Evolutionary conservation across 2,888 invertebrate species (phyloP), one percentile per base, ranked within the genome.

Genomic region (Lucinisca nassula): DNA sequence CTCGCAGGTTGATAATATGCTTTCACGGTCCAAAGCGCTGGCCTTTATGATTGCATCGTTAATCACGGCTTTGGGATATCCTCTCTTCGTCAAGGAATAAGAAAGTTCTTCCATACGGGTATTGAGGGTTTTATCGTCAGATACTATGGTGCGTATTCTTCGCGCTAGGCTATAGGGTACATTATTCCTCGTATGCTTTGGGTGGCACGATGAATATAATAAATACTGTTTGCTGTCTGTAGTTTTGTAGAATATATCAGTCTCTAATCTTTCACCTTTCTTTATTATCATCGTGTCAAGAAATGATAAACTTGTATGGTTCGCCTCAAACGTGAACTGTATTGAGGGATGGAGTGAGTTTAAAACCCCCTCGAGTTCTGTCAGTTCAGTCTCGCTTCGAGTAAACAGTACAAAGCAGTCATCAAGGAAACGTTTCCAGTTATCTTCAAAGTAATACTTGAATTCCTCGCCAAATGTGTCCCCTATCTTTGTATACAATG

Each of bases 381-480:
- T 6, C 38, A 77, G n/a, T 1, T 85, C 38, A 3, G 61, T 40
- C 32, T 49, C 27, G 27, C 10, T 4, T 38, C 61, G 21, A 12
- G 17, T 49, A 79, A 79, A 85, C 49, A 77, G n/a, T 40, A 77
- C 73, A 45, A 89, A 86, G 58, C 88, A 89, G 55, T 81, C 84
- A 73, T 86, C 85, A 10, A 89, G 45, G 55, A 61, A 89, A 30
- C 88, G 75, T 73, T 77, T 81, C 84, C 81, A 88, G 21, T 27
- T 17, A 4, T 84, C 30, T 14, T 17, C 40, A 17, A 78, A 21
- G 45, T 82, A 74, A 27, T 37, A 21, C 12, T 17, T 17, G 35
- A 84, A 72, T 3, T 30, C 17, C 17, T 55, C 17, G 4, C 72
- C 84, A 32, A 74, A 84, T 61, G 38, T 35, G 3, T 79, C 32